Evolutionary conservation across 2,113 vertebrate genomes (phyloP), one percentile per base, ranked within the genome.

Genomic region (Australoheros scitulus): DNA sequence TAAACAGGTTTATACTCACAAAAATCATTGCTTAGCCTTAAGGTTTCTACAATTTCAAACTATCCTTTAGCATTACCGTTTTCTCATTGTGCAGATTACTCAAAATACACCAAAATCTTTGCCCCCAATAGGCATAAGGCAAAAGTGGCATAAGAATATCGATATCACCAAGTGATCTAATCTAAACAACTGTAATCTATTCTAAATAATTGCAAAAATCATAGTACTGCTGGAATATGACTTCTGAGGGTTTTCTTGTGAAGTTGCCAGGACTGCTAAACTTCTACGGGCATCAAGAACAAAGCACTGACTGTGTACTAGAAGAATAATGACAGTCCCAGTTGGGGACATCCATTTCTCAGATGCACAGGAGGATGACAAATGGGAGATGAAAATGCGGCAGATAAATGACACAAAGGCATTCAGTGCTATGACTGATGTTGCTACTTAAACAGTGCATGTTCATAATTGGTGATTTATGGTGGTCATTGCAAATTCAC

Each of bases 381-480:
- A 91, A 94, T 94, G 89, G 86, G 83, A 90, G 88, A 93, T 80
- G 79, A 93, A 93, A 93, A 93, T 68, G 90, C 90, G 87, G 90
- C 89, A 92, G 92, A 93, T 89, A 94, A 91, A 93, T 92, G 89
- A 85, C 87, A 92, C 88, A 92, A 81, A 89, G 82, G 91, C 87
- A 86, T 38, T 76, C 50, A 68, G 60, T 41, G 76, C 68, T 78
- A 77, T 96, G 94, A 96, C 92, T 92, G 94, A 96, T 95, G 94
- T 91, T 87, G 85, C 93, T 93, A 90, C 92, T 95, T 95, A 91
- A 95, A 94, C 61, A 32, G 38, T 61, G 87, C 86, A 41, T 87
- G 88, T 92, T 94, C 92, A 93, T 95, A 95, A 96, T 96, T 92
- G 86, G 87, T 95, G 95, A 95, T 95, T 94, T 95, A 96, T 95